Percentiles rank a stretch among this genome's conserved stretches.
These are phyloP conservation scores for Drosophila persimilis DNA, from an alignment of 1,140 invertebrate species.

Conservation along the genomic window DNA sequence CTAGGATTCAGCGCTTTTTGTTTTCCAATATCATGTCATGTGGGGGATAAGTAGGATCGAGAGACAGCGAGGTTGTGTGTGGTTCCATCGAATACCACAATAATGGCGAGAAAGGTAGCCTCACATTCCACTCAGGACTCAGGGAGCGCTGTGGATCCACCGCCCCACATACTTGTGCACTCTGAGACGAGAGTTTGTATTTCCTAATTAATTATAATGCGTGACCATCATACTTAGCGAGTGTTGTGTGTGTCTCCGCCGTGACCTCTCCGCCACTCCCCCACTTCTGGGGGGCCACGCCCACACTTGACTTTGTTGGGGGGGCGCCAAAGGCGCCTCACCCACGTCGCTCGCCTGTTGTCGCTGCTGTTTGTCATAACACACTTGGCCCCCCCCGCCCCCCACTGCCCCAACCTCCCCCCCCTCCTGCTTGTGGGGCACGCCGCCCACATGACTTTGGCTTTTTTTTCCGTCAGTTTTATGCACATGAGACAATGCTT, in stretches of 20 bases:
- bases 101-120: too few relatives aligned
- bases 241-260: conserved; percentile 28
- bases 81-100: too few relatives aligned
- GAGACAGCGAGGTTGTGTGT: too few relatives aligned
- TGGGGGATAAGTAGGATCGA: too few relatives aligned
- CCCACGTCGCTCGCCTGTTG: conserved; percentile 44
- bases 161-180: not conserved
- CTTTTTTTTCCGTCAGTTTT: conserved; percentile 39
- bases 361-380: conserved; percentile 63
- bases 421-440: too few relatives aligned
- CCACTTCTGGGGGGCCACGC: conserved; percentile 25
- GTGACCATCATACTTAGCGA: conserved; percentile 60
- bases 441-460: conserved; percentile 60
- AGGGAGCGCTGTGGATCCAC: too few relatives aligned
- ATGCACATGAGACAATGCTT: conserved; percentile 78
- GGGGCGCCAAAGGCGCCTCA: conserved; percentile 34
- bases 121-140: too few relatives aligned
- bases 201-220: conserved; percentile 76
- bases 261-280: not conserved
- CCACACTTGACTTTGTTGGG: conserved; percentile 22
- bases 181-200: conserved; percentile 66
- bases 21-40: too few relatives aligned
- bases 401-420: too few relatives aligned
- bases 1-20: too few relatives aligned
- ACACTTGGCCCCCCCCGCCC: conserved; percentile 15